phyloP scores from a whole-genome alignment of 1,140 invertebrate species.

The Drosophila burlai region DNA sequence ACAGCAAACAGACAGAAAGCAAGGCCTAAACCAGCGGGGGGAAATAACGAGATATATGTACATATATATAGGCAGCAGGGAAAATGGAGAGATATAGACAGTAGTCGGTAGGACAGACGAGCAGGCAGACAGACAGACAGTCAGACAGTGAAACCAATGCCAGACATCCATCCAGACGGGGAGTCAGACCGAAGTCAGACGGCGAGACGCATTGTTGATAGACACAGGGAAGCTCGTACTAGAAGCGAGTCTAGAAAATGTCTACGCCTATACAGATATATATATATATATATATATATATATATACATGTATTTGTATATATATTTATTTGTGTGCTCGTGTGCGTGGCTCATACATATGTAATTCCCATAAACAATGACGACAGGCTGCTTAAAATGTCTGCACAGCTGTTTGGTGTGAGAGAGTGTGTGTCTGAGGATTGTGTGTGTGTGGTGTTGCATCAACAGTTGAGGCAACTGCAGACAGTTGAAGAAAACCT shows the following conservation, averaged over 20 bases:
- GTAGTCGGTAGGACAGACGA: conserved; percentile 16
- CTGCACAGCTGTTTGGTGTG: conserved; percentile 73
- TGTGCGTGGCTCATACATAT: conserved; percentile 30
- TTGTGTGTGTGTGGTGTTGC: conserved; percentile 51
- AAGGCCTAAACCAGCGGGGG: not conserved
- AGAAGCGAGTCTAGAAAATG: conserved; percentile 46
- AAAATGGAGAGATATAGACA: conserved; percentile 22
- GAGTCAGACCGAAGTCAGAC: conserved; percentile 55
- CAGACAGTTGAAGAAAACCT: conserved; percentile 40
- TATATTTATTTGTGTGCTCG: not conserved
- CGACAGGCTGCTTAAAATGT: conserved; percentile 77
- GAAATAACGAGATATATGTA: not conserved
- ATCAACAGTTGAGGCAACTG: conserved; percentile 70
- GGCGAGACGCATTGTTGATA: conserved; percentile 55
- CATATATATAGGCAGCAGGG: conserved; percentile 4
- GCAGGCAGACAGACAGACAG: conserved; percentile 6
- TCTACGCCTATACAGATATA: conserved; percentile 17
- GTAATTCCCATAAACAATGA: conserved; percentile 43
- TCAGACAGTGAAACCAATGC: conserved; percentile 60
- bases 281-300: not conserved
- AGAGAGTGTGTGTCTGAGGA: conserved; percentile 29
- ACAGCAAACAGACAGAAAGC: conserved; percentile 11
- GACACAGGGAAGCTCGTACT: conserved; percentile 34
- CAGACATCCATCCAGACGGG: conserved; percentile 54
- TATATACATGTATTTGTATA: not conserved